phyloP scores from a whole-genome alignment of 2,888 invertebrate species.

The Dryocosmus kuriphilus region DNA sequence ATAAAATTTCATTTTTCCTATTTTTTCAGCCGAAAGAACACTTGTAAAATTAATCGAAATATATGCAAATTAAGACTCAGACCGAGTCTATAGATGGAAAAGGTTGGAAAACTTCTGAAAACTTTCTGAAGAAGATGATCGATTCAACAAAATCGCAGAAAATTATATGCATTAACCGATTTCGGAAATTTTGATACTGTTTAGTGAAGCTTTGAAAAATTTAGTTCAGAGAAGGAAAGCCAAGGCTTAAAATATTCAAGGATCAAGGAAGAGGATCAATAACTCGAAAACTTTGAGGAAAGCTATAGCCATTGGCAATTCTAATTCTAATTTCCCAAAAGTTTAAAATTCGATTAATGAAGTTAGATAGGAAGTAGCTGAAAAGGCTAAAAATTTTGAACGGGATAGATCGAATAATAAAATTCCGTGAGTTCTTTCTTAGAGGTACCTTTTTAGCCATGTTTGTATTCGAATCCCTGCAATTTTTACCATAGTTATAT shows the following conservation, averaged over 20 bases:
- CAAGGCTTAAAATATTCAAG: slow-evolving; percentile 46
- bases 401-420: slow-evolving; percentile 35
- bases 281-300: slow-evolving; percentile 45
- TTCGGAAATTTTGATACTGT: slow-evolving; percentile 70
- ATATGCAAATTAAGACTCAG: no score
- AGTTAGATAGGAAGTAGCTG: neutral
- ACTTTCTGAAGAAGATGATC: no score
- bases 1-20: no score
- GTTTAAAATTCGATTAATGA: neutral
- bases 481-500: no score
- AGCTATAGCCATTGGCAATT: slow-evolving; percentile 50
- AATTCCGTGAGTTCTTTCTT: slow-evolving; percentile 56
- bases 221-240: slow-evolving; percentile 67
- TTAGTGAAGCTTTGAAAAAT: slow-evolving; percentile 71
- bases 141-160: slow-evolving; percentile 66
- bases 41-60: no score
- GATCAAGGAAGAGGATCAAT: slow-evolving; percentile 43
- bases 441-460: slow-evolving; percentile 18
- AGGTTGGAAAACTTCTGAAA: no score
- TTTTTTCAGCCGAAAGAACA: no score
- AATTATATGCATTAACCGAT: slow-evolving; percentile 70
- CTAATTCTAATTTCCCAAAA: slow-evolving; percentile 55
- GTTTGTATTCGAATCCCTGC: no score
- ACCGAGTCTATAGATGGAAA: no score
- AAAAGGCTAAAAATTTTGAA: neutral